Base-by-base conservation (phyloP, 2,888 invertebrate species). In the Nasonia oneida region DNA sequence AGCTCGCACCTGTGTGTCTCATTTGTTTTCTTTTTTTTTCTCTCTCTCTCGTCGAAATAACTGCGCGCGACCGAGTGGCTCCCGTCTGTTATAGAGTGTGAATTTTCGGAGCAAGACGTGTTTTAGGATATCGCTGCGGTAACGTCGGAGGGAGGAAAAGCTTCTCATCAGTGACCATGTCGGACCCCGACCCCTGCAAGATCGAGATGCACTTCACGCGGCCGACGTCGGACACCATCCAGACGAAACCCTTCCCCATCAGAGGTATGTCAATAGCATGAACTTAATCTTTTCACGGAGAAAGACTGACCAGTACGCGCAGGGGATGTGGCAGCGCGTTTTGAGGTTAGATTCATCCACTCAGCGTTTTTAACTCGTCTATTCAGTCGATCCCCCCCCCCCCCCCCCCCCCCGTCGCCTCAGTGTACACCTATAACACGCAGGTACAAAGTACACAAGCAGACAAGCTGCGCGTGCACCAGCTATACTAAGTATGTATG, bases 171-270 rank as follows among this genome's bases (percentile, higher is more conserved):
- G 37, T 29, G 18, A 53, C 29, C 33, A 86, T 86, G 84, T 84
- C 87, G 67, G 83, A 82, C 15, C 67, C 82, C 14, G 84, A 86
- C 39, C 57, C 86, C 6, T 71, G 80, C 89, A 61, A 90, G 87
- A 90, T 90, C 86, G 91, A 92, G 85, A 92, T 91, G 92, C 93
- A 92, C 87, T 93, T 92, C 87, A 92, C 92, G 91, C 97, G 97
- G 86, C 97, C 97, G 79, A 97, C 96, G 14, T 96, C 97, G 86
- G 97, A 97, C 92, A 97, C 97, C 74, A 97, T 97, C 80, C 97
- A 97, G 95, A 97, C 97, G 71, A 97, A 97, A 94, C 97, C 97
- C 86, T 97, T 97, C 94, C 97, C 97, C 50, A 96, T 97, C 89
- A 95, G 97, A 95, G 97, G 97, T 97, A 94, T 94, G 94, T 67